Percentiles rank a stretch among this genome's conserved stretches.
Conservation (phyloP, 2,888 invertebrate genomes). For the Crematogaster levior region DNA sequence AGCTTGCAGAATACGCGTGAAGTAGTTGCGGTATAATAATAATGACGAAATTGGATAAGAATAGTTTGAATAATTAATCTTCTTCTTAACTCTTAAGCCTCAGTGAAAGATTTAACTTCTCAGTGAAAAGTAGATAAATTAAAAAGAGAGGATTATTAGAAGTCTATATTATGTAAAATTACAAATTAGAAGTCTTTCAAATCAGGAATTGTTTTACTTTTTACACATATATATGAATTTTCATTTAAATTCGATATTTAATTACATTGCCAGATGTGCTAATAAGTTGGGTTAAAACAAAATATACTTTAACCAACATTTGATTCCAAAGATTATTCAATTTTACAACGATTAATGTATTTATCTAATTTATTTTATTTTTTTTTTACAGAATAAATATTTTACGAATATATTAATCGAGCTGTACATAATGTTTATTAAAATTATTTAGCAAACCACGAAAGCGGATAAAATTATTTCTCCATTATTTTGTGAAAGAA, state of each 20-base stretch:
- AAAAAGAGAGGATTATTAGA: background rate
- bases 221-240: background rate
- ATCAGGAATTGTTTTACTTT: background rate
- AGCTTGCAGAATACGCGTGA: background rate
- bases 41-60: too few species aligned
- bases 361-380: background rate
- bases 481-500: background rate
- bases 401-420: background rate
- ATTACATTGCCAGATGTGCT: background rate
- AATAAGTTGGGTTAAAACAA: background rate
- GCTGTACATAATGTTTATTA: background rate
- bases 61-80: slow-evolving; percentile 3
- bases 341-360: background rate
- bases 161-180: background rate
- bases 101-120: background rate
- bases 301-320: background rate
- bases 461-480: background rate
- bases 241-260: background rate
- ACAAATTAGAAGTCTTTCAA: background rate
- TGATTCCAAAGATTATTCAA: slow-evolving; percentile 17
- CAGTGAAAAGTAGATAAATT: background rate
- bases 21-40: background rate
- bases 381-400: background rate
- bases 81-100: background rate
- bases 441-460: background rate